These are phyloP conservation scores for Mercenaria mercenaria DNA, from an alignment of 1,140 invertebrate genomes.

Conservation along the genomic window DNA sequence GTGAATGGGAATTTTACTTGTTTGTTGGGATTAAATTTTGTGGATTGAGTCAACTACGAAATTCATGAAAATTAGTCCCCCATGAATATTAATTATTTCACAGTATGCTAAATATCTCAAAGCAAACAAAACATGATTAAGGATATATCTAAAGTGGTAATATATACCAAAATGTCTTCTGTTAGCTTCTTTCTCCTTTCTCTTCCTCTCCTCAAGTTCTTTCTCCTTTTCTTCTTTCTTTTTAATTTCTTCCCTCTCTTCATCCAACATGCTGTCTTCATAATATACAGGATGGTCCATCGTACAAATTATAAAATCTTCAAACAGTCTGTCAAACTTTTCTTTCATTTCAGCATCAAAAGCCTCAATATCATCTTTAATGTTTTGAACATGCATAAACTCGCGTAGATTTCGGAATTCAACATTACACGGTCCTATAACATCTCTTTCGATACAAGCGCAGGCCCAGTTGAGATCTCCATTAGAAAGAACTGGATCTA, in stretches of 20 bases:
- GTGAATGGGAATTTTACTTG: too few species aligned
- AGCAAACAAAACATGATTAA: too few species aligned
- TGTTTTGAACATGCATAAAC: slow-evolving; percentile 11
- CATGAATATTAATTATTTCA: too few species aligned
- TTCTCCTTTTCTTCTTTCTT: slow-evolving; percentile 3
- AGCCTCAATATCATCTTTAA: neutral
- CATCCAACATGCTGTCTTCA: neutral
- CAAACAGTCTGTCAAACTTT: neutral
- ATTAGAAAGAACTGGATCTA: neutral
- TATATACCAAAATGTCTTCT: slow-evolving; percentile 23
- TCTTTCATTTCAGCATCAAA: neutral
- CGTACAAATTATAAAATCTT: slow-evolving; percentile 37
- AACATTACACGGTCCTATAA: slow-evolving; percentile 37
- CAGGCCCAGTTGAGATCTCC: slow-evolving; percentile 46
- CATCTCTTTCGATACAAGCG: slow-evolving; percentile 28
- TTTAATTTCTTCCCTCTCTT: slow-evolving; percentile 23
- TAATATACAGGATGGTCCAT: slow-evolving; percentile 44
- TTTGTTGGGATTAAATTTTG: too few species aligned
- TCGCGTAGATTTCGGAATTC: slow-evolving; percentile 13
- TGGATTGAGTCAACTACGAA: too few species aligned
- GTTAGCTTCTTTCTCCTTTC: slow-evolving; percentile 6
- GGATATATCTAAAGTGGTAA: too few species aligned
- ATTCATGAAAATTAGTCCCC: too few species aligned
- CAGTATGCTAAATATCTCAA: too few species aligned
- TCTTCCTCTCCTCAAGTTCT: neutral